A percentile compares a stretch with the other conserved stretches of the same genome.
Conservation (phyloP, 2,888 invertebrate genomes). For the Euplexia lucipara region DNA sequence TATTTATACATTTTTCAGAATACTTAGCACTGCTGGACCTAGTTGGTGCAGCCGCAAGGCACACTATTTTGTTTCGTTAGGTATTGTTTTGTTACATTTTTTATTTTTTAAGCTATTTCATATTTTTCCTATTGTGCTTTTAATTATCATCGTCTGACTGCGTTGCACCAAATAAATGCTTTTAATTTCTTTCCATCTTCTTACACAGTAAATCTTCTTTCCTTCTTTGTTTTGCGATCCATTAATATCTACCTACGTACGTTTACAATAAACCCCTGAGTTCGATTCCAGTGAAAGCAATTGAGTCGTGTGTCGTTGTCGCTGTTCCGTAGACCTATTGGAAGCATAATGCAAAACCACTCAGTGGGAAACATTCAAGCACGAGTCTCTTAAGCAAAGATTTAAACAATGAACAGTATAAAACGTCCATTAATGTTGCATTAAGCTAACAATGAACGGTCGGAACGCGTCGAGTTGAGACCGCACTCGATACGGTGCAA, state of each 20-base stretch:
- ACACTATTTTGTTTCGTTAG: too few relatives aligned
- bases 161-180: too few relatives aligned
- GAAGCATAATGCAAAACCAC: slow-evolving; percentile 57
- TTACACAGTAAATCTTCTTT: not conserved
- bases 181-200: too few relatives aligned
- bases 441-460: slow-evolving; percentile 37
- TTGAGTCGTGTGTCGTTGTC: slow-evolving; percentile 42
- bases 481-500: slow-evolving; percentile 25
- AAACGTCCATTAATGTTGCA: slow-evolving; percentile 48
- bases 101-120: too few relatives aligned
- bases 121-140: too few relatives aligned
- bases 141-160: too few relatives aligned
- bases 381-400: slow-evolving; percentile 43
- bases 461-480: slow-evolving; percentile 23
- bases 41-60: too few relatives aligned
- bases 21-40: too few relatives aligned
- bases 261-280: slow-evolving; percentile 12
- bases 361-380: slow-evolving; percentile 53
- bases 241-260: not conserved
- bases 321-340: slow-evolving; percentile 34
- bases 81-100: too few relatives aligned
- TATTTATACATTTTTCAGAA: too few relatives aligned
- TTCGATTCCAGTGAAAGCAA: slow-evolving; percentile 29
- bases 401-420: slow-evolving; percentile 55
- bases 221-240: not conserved